These are phyloP conservation scores for Macroglossus sobrinus DNA, from an alignment of 2,113 vertebrate species.

Conservation along the genomic window DNA sequence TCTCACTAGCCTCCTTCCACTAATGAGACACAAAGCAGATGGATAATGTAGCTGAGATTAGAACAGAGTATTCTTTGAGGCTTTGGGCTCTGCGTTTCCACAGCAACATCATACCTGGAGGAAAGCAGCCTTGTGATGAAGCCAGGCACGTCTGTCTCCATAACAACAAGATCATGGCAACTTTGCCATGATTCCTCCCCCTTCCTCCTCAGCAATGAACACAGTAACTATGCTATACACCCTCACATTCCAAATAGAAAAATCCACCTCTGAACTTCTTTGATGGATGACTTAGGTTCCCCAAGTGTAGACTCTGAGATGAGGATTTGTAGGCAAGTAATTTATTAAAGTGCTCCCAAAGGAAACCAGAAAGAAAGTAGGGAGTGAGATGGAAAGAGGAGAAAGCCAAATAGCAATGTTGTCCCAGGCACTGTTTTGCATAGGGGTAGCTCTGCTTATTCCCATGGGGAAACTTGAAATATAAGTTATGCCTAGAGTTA, in stretches of 20 bases:
- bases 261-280: background rate
- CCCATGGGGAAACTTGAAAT: background rate
- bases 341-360: constrained; percentile 7
- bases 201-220: background rate
- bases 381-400: background rate
- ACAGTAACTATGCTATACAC: background rate
- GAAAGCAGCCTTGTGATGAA: constrained; percentile 6
- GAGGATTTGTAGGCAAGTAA: background rate
- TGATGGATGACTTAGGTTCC: background rate
- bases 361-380: background rate
- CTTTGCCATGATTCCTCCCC: background rate
- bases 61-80: constrained; percentile 49
- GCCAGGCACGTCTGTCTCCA: constrained; percentile 50
- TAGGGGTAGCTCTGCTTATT: background rate
- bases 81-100: constrained; percentile 55
- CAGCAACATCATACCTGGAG: constrained; percentile 70
- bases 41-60: constrained; percentile 44
- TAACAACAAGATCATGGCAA: constrained; percentile 54
- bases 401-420: background rate
- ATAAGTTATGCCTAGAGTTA: background rate
- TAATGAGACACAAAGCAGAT: constrained; percentile 54
- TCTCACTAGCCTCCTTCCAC: background rate
- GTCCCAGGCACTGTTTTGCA: background rate
- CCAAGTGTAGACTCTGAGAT: background rate
- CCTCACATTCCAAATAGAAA: background rate